Conservation (phyloP, 2,797 vertebrate species). For the Vultur gryphus region DNA sequence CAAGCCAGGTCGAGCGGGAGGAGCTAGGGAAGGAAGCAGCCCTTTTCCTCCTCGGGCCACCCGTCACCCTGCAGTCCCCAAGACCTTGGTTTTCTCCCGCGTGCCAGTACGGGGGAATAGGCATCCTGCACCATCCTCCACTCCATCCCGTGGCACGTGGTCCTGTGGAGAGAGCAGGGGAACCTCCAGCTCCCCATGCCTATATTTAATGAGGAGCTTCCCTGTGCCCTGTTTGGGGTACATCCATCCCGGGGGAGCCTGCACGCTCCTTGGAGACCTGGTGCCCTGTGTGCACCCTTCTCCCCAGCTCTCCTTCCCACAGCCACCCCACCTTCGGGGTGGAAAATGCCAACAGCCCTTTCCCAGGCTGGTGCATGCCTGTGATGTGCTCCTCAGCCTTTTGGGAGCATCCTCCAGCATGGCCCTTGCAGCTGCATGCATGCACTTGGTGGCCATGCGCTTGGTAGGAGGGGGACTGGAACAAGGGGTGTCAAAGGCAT, state of each 20-base stretch:
- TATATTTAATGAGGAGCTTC: background rate
- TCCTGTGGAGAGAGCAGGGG: background rate
- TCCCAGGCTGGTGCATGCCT: background rate
- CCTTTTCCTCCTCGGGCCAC: background rate
- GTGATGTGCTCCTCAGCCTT: background rate
- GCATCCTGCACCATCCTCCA: background rate
- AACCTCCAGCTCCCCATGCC: background rate
- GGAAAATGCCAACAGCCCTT: background rate
- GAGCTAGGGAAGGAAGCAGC: background rate
- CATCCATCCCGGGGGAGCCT: background rate
- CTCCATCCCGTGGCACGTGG: background rate
- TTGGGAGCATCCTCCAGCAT: background rate
- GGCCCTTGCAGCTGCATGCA: rapidly evolving
- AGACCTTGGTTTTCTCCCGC: background rate
- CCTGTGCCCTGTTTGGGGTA: background rate
- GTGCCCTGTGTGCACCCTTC: background rate
- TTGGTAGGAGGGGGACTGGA: background rate
- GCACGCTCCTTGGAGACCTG: rapidly evolving
- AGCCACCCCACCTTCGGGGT: no score
- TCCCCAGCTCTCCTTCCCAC: background rate
- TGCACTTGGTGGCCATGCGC: rapidly evolving
- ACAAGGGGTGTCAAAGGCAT: rapidly evolving
- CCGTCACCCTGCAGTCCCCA: background rate
- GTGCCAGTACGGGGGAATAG: background rate
- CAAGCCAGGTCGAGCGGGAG: background rate